Evolutionary conservation across 2,888 invertebrate species (phyloP).

Genomic region (Villa cingulata): DNA sequence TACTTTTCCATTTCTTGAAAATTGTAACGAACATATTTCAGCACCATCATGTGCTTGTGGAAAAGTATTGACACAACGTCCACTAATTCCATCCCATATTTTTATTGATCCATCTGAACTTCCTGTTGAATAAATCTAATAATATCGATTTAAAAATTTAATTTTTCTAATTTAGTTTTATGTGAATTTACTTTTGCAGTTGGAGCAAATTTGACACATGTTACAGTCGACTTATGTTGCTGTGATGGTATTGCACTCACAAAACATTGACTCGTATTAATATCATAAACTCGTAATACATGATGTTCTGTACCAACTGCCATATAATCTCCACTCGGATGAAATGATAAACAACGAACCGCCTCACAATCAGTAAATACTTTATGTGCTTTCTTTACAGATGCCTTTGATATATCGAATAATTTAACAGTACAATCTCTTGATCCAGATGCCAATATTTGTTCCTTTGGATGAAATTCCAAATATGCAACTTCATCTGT

Average conservation of each 20-base stretch:
- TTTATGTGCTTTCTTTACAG: slow-evolving; percentile 94
- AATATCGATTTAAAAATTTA: no score
- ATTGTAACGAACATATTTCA: slow-evolving; percentile 85
- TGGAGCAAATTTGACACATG: slow-evolving; percentile 52
- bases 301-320: slow-evolving; percentile 89
- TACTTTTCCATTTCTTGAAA: slow-evolving; percentile 92
- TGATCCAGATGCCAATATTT: slow-evolving; percentile 89
- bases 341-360: slow-evolving; percentile 81
- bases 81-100: slow-evolving; percentile 93
- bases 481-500: slow-evolving; percentile 93
- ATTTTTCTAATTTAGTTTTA: background rate
- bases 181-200: slow-evolving; percentile 24
- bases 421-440: slow-evolving; percentile 88
- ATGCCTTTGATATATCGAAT: slow-evolving; percentile 96
- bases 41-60: slow-evolving; percentile 86
- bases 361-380: slow-evolving; percentile 91
- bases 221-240: slow-evolving; percentile 66
- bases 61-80: slow-evolving; percentile 86
- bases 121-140: slow-evolving; percentile 56
- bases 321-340: slow-evolving; percentile 89
- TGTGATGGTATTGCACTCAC: slow-evolving; percentile 81
- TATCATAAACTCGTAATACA: slow-evolving; percentile 81
- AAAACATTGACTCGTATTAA: slow-evolving; percentile 90
- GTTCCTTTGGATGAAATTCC: slow-evolving; percentile 92
- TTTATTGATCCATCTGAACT: slow-evolving; percentile 90